Percentiles rank a stretch among this genome's conserved stretches.
These are phyloP conservation scores for Bombus haemorrhoidalis DNA, from an alignment of 1,140 invertebrate genomes.

Conservation along the genomic window DNA sequence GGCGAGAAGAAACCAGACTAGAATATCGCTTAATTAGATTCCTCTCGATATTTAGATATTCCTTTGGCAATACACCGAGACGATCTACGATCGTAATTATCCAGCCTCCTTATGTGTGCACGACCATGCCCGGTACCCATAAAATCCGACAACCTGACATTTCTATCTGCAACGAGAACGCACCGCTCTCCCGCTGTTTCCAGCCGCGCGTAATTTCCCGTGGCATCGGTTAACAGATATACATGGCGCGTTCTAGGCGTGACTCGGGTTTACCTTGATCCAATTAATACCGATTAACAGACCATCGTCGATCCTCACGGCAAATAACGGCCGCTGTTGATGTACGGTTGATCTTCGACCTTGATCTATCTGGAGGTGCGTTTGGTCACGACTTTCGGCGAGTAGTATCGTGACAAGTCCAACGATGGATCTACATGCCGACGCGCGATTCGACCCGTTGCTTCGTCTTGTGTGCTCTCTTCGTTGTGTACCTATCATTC, in stretches of 20 bases:
- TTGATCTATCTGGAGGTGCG: background rate
- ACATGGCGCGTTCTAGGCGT: background rate
- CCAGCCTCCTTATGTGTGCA: background rate
- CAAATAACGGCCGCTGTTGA: constrained; percentile 3
- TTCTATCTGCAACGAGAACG: constrained; percentile 3
- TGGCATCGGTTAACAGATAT: constrained; percentile 13
- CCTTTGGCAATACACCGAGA: no score
- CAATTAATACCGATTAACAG: constrained; percentile 51
- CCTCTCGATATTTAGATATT: background rate
- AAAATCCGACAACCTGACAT: constrained; percentile 2
- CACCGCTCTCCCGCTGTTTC: background rate
- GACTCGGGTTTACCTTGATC: constrained; percentile 43
- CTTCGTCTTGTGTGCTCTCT: constrained; percentile 20
- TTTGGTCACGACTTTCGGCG: constrained; percentile 31
- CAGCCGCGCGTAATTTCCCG: background rate
- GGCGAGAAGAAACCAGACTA: background rate
- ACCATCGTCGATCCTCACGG: constrained; percentile 24
- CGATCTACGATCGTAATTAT: background rate
- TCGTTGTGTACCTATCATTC: constrained; percentile 61
- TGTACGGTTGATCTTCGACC: background rate
- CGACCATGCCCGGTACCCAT: background rate
- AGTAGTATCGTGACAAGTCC: background rate
- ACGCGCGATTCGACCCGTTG: constrained; percentile 16
- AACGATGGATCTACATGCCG: constrained; percentile 15
- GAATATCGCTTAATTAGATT: background rate